Evolutionary conservation across 2,888 invertebrate genomes (phyloP).

Genomic region (Camptogramma bilineatum): DNA sequence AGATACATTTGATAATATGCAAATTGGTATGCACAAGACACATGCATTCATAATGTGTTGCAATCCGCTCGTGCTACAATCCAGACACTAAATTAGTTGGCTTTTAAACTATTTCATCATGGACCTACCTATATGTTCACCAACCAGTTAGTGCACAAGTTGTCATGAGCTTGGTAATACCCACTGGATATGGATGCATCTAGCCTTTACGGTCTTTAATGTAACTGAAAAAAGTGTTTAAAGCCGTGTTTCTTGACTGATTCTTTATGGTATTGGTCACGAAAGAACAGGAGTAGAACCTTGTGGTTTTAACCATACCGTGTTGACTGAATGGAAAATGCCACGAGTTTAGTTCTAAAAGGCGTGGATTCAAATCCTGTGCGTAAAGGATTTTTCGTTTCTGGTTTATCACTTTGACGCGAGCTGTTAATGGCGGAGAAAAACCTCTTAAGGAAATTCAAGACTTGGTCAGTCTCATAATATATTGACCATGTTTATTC

Average conservation of each 20-base stretch:
- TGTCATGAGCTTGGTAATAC: not conserved
- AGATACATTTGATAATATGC: conserved; percentile 22
- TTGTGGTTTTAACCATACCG: no score
- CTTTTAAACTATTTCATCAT: conserved; percentile 14
- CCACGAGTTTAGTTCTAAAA: no score
- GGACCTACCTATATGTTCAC: not conserved
- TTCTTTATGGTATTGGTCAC: no score
- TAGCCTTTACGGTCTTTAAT: not conserved
- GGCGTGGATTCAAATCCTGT: no score
- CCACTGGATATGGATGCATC: not conserved
- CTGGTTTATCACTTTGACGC: no score
- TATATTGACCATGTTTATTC: no score
- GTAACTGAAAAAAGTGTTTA: not conserved
- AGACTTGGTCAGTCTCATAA: no score
- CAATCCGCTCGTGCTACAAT: conserved; percentile 9
- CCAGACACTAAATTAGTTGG: conserved; percentile 5
- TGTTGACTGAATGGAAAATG: no score
- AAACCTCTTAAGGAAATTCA: no score
- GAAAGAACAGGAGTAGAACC: no score
- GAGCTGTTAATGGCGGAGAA: no score
- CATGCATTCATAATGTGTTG: conserved; percentile 16
- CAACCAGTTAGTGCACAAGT: conserved; percentile 1
- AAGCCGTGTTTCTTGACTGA: not conserved
- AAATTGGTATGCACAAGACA: conserved; percentile 16
- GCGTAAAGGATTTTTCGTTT: no score